Conservation (phyloP, 2,888 invertebrate species). For the Chelonus formosanus region DNA sequence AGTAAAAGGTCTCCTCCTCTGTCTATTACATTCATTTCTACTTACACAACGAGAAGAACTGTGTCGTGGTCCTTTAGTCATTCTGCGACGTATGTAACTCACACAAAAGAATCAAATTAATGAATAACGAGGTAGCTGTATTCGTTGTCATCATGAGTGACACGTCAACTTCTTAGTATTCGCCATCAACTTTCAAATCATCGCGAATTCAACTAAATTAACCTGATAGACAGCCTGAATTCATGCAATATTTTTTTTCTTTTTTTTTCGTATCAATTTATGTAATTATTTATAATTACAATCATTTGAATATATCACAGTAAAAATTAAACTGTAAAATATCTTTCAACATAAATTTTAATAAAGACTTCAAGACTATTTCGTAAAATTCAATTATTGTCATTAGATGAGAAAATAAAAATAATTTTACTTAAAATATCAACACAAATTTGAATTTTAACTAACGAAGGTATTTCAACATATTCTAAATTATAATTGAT, state of each 20-base stretch:
- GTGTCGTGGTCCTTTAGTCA: background rate
- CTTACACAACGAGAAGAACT: background rate
- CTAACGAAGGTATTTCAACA: too few species aligned
- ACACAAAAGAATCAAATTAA: conserved; percentile 23
- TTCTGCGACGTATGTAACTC: conserved; percentile 5
- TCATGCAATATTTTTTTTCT: background rate
- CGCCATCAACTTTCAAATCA: conserved; percentile 16
- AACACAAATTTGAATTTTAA: too few species aligned
- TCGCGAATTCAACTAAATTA: background rate
- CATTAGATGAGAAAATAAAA: too few species aligned
- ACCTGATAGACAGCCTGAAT: too few species aligned
- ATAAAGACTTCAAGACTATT: too few species aligned
- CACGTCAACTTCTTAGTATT: conserved; percentile 15
- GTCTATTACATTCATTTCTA: conserved; percentile 9
- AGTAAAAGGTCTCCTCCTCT: conserved; percentile 39
- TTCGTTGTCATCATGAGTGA: conserved; percentile 28
- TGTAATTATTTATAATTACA: background rate
- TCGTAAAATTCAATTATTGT: too few species aligned
- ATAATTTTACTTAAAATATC: too few species aligned
- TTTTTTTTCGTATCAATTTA: background rate
- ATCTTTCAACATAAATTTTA: too few species aligned
- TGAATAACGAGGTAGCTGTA: conserved; percentile 29
- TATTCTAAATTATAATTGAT: too few species aligned
- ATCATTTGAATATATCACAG: too few species aligned
- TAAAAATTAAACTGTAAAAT: too few species aligned